Base-by-base conservation (phyloP, 2,113 vertebrate species). In the Meleagris gallopavo region DNA sequence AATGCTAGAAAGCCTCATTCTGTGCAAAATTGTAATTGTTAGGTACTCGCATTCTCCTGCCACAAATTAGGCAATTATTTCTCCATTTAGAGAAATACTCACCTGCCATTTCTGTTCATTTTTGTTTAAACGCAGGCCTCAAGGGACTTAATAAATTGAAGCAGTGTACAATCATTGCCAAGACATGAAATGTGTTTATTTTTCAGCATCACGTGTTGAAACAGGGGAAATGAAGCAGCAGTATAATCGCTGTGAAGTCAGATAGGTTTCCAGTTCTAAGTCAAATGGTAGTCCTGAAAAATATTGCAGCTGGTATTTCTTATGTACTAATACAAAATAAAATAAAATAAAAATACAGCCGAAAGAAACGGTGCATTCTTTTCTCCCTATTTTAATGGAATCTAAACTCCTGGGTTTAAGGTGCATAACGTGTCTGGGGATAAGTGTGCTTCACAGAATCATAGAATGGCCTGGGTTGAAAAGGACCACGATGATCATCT, bases 21-120 rank as follows among this genome's bases (percentile, higher is more conserved):
- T 83, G 58, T 57, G 20, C 38, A 65, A 69, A 84, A 52, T 69
- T 64, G 7, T 65, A 75, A 34, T 45, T 91, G 52, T 62, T 75
- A 83, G n/a, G 34, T 54, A 74, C n/a, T 71, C 71, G 57, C 83
- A 45, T 60, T 80, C 52, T 61, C 81, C 74, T 50, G 36, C 55
- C 61, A 89, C 29, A 75, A 90, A 94, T 93, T 43, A 86, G 80
- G 52, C 61, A 83, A 90, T 81, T 93, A 91, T 94, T 93, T 95
- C 87, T 83, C 73, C 41, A 25, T 88, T 91, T 83, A 91, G 50
- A 60, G 65, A 83, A 89, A 85, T 30, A 24, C 46, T 83, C 88
- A 88, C 79, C 75, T 91, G 82, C 55, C 73, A 73, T 71, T 89
- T 86, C 84, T 83, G 87, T 74, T 82, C 79, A 64, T 74, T 93